Evolutionary conservation across 2,888 invertebrate genomes (phyloP), one percentile per base, ranked within the genome.

Genomic region (Autographa pulchrina): DNA sequence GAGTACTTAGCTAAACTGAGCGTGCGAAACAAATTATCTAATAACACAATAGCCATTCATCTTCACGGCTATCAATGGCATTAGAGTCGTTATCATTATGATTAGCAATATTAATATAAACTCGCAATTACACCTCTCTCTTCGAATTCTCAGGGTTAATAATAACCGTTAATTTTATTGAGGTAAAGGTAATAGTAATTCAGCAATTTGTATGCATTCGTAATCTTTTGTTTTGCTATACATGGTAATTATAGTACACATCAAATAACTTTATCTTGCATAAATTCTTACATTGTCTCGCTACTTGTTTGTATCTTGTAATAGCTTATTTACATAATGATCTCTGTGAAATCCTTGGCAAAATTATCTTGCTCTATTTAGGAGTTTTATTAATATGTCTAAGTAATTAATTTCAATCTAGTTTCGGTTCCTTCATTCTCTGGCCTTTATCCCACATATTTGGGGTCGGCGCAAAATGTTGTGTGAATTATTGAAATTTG

Each of bases 141-240:
- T 56, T 56, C 20, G 25, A 18, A 56, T 9, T 25, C 20, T 56
- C 54, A 56, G 25, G 25, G 54, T 56, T 62, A 54, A 9, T 38
- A n/a, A 32, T 59, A 59, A 56, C 41, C 38, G 18, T 11, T 8
- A 48, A 58, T 78, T 14, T 67, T 14, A 62, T 52, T 38, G 59
- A 65, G 31, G 35, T 65, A 58, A 68, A 62, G 62, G 43, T 74
- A 79, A 74, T 74, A 6, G 54, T 59, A 9, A 52, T 60, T 68
- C 7, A 8, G 35, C 61, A 64, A 48, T 20, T 11, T 35, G 41
- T 77, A 63, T 32, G 32, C 43, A 52, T 65, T 62, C 62, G 25
- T 56, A 25, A 56, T 56, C 54, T 56, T 56, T 56, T 56, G 54
- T 56, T 56, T 56, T 48, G 48, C 48, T 48, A n/a, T 48, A 48